Base-by-base conservation (phyloP, 2,113 vertebrate genomes). In the Phoenicopterus ruber region DNA sequence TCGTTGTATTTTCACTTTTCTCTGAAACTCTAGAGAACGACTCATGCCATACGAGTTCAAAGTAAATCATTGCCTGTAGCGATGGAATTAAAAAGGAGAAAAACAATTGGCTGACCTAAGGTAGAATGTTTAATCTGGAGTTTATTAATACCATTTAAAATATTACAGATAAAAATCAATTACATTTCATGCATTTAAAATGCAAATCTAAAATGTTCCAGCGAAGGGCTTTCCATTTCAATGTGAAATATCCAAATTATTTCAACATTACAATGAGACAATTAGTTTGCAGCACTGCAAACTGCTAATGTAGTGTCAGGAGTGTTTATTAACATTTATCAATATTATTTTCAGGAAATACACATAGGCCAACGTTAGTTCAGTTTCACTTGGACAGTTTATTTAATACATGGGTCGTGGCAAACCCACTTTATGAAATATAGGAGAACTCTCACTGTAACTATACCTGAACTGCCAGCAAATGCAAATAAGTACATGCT, bases 401-500 rank as follows among this genome's bases (percentile, higher is more conserved):
- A 98, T 98, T 98, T 98, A 98, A 98, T 98, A 98, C 97, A 98
- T 98, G 98, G 98, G 98, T 98, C 46, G 87, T 98, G 97, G 96
- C 94, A 98, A 98, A 98, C 98, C 99, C 99, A 98, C 98, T 98
- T 98, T 98, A 98, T 98, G 98, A 99, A 99, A 98, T 99, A 98
- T 98, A 98, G 96, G 97, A 97, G 97, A 98, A 98, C 96, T 98
- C 96, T 98, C 98, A 98, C 98, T 98, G 98, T 98, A 98, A 98
- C 98, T 98, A 98, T 97, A 98, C 97, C 98, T 98, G 98, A 98
- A 99, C 98, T 98, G 98, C 98, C 98, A 98, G 98, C 98, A 99
- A 99, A 99, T 98, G 98, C 99, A 99, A 98, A 98, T 97, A 99
- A 98, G 98, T 97, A 98, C 99, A 99, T 99, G 99, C 99, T 98